phyloP scores from a whole-genome alignment of 2,888 invertebrate species.

The Maniola hyperantus region DNA sequence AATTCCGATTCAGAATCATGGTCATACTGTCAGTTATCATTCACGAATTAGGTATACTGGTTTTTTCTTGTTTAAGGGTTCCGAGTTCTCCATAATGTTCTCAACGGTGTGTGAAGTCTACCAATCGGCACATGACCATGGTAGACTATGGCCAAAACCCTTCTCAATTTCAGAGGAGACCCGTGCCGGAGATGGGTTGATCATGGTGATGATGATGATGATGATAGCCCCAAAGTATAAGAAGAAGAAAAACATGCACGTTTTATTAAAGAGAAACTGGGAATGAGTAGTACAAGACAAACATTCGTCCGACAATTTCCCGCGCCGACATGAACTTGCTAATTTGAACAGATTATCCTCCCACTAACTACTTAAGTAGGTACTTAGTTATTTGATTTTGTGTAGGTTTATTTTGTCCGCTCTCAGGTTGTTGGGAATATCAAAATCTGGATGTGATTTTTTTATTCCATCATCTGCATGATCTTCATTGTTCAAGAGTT shows the following conservation, averaged over 20 bases:
- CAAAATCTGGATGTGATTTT: conserved; percentile 23
- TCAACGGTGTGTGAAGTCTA: too few species aligned
- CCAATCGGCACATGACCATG: too few species aligned
- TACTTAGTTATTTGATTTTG: conserved; percentile 19
- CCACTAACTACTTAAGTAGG: conserved; percentile 20
- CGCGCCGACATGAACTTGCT: conserved; percentile 36
- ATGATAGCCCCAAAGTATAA: too few species aligned
- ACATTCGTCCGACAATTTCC: conserved; percentile 28
- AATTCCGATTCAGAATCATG: neutral
- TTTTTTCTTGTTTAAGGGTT: too few species aligned
- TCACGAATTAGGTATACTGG: too few species aligned
- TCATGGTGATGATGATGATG: too few species aligned
- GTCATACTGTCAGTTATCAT: neutral
- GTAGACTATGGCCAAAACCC: too few species aligned
- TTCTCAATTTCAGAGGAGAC: too few species aligned
- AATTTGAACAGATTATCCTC: conserved; percentile 38
- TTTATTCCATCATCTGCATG: neutral
- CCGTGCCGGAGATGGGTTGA: too few species aligned
- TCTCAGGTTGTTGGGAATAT: conserved; percentile 31
- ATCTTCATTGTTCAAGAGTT: conserved; percentile 30
- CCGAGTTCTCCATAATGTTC: too few species aligned
- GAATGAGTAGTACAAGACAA: conserved; percentile 20
- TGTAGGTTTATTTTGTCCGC: conserved; percentile 38
- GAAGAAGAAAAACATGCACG: conserved; percentile 25
- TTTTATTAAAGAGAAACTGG: conserved; percentile 25